These are phyloP conservation scores for Myrmecobius fasciatus DNA, from an alignment of 2,113 vertebrate species.

Conservation along the genomic window DNA sequence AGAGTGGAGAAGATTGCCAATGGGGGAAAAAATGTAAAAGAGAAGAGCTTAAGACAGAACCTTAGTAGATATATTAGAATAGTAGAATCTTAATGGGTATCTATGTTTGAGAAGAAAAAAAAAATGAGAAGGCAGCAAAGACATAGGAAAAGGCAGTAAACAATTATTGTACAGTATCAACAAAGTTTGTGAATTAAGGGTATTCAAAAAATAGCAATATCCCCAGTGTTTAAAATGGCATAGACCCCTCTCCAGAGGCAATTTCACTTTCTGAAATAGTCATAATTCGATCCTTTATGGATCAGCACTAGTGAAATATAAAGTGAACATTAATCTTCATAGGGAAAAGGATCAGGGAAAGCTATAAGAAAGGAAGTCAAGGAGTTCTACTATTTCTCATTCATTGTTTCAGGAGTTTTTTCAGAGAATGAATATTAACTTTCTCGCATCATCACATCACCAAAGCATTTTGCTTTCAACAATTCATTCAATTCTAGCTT, in stretches of 20 bases:
- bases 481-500: conserved; percentile 11
- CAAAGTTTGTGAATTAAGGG: not conserved
- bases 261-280: not conserved
- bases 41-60: not conserved
- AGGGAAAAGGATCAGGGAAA: not conserved
- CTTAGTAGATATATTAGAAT: not conserved
- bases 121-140: not conserved
- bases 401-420: not conserved
- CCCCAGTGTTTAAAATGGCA: not conserved
- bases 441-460: not conserved
- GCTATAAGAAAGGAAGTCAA: not conserved
- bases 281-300: not conserved
- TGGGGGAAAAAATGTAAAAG: not conserved
- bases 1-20: not conserved
- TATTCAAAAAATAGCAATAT: not conserved
- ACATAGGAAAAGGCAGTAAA: not conserved
- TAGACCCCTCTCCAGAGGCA: not conserved
- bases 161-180: not conserved
- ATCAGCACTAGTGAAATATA: not conserved
- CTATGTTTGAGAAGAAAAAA: not conserved
- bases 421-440: conserved; percentile 23
- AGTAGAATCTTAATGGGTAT: not conserved
- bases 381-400: not conserved
- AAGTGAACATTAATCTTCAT: not conserved
- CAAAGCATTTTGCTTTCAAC: conserved; percentile 1